Conservation (phyloP, 1,140 invertebrate species). For the Drosophila cardini region DNA sequence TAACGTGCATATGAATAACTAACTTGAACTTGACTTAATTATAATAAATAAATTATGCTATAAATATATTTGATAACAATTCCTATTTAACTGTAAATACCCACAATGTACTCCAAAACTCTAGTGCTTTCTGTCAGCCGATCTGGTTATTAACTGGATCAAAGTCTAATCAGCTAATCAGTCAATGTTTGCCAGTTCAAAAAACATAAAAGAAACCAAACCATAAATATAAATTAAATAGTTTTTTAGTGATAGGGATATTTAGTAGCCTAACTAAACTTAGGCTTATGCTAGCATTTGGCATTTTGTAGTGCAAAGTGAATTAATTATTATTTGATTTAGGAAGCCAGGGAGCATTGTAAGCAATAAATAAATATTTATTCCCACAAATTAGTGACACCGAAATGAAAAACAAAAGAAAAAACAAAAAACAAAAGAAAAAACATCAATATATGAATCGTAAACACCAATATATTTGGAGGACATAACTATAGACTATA, state of each 20-base stretch:
- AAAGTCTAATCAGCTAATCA: conserved; percentile 17
- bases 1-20: conserved; percentile 30
- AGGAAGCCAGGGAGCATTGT: conserved; percentile 59
- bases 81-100: conserved; percentile 71
- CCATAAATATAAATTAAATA: conserved; percentile 35
- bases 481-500: conserved; percentile 7
- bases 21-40: conserved; percentile 37
- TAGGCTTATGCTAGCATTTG: conserved; percentile 44
- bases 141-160: neutral
- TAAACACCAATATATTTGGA: conserved; percentile 27
- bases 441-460: neutral
- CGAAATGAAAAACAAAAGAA: conserved; percentile 6
- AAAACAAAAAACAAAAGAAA: neutral
- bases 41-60: conserved; percentile 34
- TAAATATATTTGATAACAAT: conserved; percentile 49
- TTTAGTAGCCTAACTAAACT: conserved; percentile 18
- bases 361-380: conserved; percentile 60
- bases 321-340: conserved; percentile 54
- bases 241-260: conserved; percentile 53
- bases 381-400: conserved; percentile 48
- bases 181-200: conserved; percentile 56
- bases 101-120: conserved; percentile 57
- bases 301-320: conserved; percentile 33
- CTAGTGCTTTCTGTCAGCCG: conserved; percentile 53
- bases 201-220: too few relatives aligned